These are phyloP conservation scores for Invenusta paracnida DNA, from an alignment of 2,888 invertebrate genomes.

Conservation along the genomic window DNA sequence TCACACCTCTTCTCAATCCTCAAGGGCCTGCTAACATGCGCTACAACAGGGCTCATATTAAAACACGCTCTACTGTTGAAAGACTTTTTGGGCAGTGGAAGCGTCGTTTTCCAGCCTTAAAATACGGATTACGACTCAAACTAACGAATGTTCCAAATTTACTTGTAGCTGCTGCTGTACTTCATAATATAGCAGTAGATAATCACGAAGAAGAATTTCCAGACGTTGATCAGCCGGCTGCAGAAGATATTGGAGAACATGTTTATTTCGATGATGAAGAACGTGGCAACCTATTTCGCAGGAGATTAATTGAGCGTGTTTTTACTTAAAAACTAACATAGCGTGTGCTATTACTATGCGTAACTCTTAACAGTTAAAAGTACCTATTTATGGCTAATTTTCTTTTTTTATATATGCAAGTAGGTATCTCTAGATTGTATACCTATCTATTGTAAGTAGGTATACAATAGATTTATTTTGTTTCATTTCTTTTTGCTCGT, in stretches of 20 bases:
- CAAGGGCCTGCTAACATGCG: neutral
- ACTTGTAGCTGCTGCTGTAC: neutral
- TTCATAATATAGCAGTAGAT: slow-evolving; percentile 1
- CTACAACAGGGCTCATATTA: slow-evolving; percentile 11
- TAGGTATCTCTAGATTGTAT: neutral
- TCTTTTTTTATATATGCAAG: neutral
- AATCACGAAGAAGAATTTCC: neutral
- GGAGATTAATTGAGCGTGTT: slow-evolving; percentile 6
- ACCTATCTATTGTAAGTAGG: neutral
- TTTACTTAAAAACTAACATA: neutral
- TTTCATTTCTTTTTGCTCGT: neutral
- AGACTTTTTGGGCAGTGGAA: slow-evolving; percentile 18
- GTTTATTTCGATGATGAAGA: slow-evolving; percentile 2
- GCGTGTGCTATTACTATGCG: neutral
- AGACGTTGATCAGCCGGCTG: neutral
- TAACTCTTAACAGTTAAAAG: neutral
- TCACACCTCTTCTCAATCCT: neutral
- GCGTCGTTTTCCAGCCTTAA: neutral
- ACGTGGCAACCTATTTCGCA: neutral
- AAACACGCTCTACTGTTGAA: slow-evolving; percentile 23
- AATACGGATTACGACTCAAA: neutral
- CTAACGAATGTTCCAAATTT: slow-evolving; percentile 4
- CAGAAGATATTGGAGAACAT: neutral
- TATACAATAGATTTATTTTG: neutral
- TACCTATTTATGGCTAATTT: neutral